Percentiles rank a stretch among this genome's conserved stretches.
Conservation (phyloP, 92 coral and sea anemone genomes). For the Paragorgia papillata region DNA sequence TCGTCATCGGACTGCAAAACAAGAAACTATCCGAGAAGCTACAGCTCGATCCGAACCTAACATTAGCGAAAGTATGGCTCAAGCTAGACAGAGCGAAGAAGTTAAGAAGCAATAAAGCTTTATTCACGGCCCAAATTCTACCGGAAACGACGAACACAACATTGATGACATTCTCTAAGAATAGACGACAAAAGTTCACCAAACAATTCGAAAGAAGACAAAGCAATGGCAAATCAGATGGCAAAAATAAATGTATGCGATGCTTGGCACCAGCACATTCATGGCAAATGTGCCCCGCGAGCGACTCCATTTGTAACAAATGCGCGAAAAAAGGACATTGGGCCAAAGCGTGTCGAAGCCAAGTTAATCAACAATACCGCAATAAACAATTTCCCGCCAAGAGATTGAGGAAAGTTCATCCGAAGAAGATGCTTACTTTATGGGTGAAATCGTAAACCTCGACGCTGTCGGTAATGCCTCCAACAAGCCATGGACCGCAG, state of each 20-base stretch:
- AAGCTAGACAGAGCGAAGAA: constrained; percentile 33
- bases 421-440: neutral
- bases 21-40: constrained; percentile 2
- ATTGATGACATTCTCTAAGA: neutral
- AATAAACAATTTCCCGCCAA: neutral
- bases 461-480: neutral
- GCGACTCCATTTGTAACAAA: constrained; percentile 5
- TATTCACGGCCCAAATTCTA: constrained; percentile 10
- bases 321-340: constrained; percentile 19
- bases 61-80: constrained; percentile 11
- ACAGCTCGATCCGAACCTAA: neutral
- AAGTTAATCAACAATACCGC: neutral
- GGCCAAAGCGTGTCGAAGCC: constrained; percentile 25
- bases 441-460: neutral
- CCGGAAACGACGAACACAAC: neutral
- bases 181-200: neutral
- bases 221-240: constrained; percentile 5
- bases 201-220: no score
- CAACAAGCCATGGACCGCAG: constrained; percentile 25
- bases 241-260: constrained; percentile 25
- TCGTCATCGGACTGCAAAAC: constrained; percentile 7
- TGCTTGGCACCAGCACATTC: constrained; percentile 9
- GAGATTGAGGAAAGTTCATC: neutral
- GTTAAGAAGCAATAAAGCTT: constrained; percentile 46
- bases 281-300: neutral